Evolutionary conservation across 2,888 invertebrate species (phyloP), one percentile per base, ranked within the genome.

Genomic region (Platerodrilus igneus): DNA sequence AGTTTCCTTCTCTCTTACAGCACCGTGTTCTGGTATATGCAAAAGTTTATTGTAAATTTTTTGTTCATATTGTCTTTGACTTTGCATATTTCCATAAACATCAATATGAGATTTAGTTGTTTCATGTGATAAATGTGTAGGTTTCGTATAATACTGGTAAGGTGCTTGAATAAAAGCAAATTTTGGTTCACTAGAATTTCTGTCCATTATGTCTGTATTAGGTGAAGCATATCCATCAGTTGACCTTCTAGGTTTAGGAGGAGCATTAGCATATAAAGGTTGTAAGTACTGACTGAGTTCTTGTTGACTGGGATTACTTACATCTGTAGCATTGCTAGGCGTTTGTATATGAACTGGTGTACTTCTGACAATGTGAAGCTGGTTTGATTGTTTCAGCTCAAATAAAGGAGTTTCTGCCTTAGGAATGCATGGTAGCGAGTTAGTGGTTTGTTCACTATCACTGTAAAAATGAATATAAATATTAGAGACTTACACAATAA

Each of bases 231-330:
- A 85, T 20, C 82, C 79, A 57, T 86, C 86, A 47, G 81, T 85
- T 19, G 86, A 76, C 35, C 90, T 76, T 59, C 87, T 73, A 0
- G 91, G 90, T 62, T 91, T 91, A 0, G 91, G 90, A 7, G 90
- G 90, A 2, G 91, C 90, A 67, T 91, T 91, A 1, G 87, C 90
- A 60, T 92, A 92, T 1, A 90, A 76, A 0, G 90, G 87, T 57
- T 84, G 83, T 3, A 72, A 69, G 46, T 67, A 72, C 41, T 70
- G 72, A 40, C 67, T 64, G 3, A 64, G 56, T 53, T 62, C 58
- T 39, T 58, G 57, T 42, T 63, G 61, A 52, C 62, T 61, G 17
- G 56, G 56, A 54, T 55, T 60, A 37, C 61, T 62, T 47, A 62
- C 53, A 45, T 63, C 62, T 9, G 61, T 60, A 5, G 60, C 54